Evolutionary conservation across 2,797 vertebrate genomes (phyloP).

Genomic region (Pseudochaenichthys georgianus): DNA sequence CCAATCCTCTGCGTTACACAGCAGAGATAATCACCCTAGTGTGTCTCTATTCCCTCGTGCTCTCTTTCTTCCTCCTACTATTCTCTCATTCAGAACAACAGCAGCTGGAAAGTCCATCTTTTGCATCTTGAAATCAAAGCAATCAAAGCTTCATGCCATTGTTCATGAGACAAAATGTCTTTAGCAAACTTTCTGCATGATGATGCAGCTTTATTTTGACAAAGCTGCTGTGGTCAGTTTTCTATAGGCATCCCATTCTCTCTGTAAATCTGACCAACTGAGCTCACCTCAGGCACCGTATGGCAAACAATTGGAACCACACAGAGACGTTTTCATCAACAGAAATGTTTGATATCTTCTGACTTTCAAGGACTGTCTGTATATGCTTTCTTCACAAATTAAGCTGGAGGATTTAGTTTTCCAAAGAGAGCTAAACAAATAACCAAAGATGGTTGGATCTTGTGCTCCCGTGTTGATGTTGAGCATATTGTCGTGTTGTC

Average conservation of each 20-base stretch:
- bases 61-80: neutral
- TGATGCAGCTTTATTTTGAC: neutral
- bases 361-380: too few relatives aligned
- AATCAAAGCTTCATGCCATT: neutral
- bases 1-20: constrained; percentile 65
- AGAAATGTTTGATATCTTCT: too few relatives aligned
- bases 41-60: constrained; percentile 14
- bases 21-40: constrained; percentile 68
- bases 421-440: too few relatives aligned
- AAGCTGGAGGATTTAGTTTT: too few relatives aligned
- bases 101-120: constrained; percentile 19
- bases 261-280: constrained; percentile 11
- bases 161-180: neutral
- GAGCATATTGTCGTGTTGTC: too few relatives aligned
- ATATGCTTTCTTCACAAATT: too few relatives aligned
- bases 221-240: constrained; percentile 1
- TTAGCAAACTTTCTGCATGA: constrained; percentile 1
- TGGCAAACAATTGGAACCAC: constrained; percentile 31
- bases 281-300: constrained; percentile 37
- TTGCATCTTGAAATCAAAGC: constrained; percentile 15
- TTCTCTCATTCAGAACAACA: constrained; percentile 33
- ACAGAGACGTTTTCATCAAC: neutral
- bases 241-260: neutral
- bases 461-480: too few relatives aligned
- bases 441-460: too few relatives aligned